phyloP scores from a whole-genome alignment of 2,797 vertebrate species.

The Darevskia nairensis region DNA sequence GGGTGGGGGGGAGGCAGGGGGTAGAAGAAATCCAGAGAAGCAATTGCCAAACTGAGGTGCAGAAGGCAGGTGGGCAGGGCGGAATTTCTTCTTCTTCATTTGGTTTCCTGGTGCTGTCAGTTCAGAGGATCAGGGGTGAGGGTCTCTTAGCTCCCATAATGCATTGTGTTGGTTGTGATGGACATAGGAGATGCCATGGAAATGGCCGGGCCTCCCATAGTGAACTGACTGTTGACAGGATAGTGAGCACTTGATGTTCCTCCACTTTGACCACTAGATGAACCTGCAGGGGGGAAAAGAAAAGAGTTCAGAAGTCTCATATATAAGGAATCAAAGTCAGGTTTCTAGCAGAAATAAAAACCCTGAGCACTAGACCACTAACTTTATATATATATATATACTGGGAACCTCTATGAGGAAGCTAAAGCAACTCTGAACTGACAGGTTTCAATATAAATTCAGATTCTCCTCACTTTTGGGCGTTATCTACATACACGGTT shows the following conservation, averaged over 20 bases:
- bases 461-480: background rate
- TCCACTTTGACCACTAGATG: slow-evolving; percentile 84
- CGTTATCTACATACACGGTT: background rate
- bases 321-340: background rate
- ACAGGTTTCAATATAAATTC: background rate
- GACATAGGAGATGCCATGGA: slow-evolving; percentile 97
- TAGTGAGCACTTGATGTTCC: slow-evolving; percentile 86
- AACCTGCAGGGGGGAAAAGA: slow-evolving; percentile 76
- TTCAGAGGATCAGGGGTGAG: slow-evolving; percentile 24
- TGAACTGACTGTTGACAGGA: slow-evolving; percentile 94
- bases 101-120: slow-evolving; percentile 78
- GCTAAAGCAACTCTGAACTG: background rate
- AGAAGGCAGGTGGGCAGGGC: slow-evolving; percentile 20
- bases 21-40: slow-evolving; percentile 12
- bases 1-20: slow-evolving; percentile 24
- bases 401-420: background rate
- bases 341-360: background rate
- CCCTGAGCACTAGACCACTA: background rate
- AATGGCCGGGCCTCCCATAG: slow-evolving; percentile 93
- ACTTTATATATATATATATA: background rate
- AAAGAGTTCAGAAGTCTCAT: background rate
- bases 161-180: slow-evolving; percentile 96
- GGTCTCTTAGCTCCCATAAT: slow-evolving; percentile 91
- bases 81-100: slow-evolving; percentile 67
- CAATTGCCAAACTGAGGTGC: slow-evolving; percentile 22